Conservation (phyloP, 1,140 invertebrate species). For the Nixonia krombeini region DNA sequence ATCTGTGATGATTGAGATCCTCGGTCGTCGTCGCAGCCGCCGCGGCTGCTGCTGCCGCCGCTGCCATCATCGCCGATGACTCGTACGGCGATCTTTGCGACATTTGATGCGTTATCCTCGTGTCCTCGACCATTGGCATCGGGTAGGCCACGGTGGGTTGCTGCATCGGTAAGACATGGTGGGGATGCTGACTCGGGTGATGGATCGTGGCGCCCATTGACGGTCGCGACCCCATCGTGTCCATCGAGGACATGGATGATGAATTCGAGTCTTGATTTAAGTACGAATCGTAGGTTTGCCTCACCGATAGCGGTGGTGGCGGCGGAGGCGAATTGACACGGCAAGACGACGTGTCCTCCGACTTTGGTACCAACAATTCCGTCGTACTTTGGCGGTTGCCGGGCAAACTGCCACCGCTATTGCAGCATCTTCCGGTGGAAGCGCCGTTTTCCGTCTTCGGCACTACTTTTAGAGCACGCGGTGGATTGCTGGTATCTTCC, state of each 20-base stretch:
- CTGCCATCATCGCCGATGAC: conserved; percentile 71
- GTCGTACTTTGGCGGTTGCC: conserved; percentile 60
- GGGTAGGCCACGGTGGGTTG: conserved; percentile 61
- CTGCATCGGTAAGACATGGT: conserved; percentile 67
- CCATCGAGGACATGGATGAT: conserved; percentile 81
- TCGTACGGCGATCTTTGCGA: conserved; percentile 79
- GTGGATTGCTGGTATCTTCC: conserved; percentile 56
- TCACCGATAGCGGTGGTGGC: conserved; percentile 65
- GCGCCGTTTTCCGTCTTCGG: conserved; percentile 71
- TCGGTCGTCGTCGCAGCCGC: conserved; percentile 60
- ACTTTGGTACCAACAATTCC: conserved; percentile 78
- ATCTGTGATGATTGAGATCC: conserved; percentile 66
- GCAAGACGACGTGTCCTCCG: conserved; percentile 70
- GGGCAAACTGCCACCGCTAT: conserved; percentile 70
- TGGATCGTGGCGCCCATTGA: conserved; percentile 65
- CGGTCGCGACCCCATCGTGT: conserved; percentile 74
- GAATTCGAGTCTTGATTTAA: conserved; percentile 81
- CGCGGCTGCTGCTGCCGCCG: conserved; percentile 59
- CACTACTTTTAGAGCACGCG: conserved; percentile 59
- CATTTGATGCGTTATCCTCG: conserved; percentile 71
- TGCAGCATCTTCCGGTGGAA: conserved; percentile 69
- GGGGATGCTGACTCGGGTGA: conserved; percentile 65
- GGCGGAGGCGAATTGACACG: conserved; percentile 69
- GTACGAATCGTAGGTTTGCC: conserved; percentile 75
- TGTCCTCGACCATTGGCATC: conserved; percentile 70